phyloP scores from a whole-genome alignment of 2,797 vertebrate species.

The Borostomias antarcticus region DNA sequence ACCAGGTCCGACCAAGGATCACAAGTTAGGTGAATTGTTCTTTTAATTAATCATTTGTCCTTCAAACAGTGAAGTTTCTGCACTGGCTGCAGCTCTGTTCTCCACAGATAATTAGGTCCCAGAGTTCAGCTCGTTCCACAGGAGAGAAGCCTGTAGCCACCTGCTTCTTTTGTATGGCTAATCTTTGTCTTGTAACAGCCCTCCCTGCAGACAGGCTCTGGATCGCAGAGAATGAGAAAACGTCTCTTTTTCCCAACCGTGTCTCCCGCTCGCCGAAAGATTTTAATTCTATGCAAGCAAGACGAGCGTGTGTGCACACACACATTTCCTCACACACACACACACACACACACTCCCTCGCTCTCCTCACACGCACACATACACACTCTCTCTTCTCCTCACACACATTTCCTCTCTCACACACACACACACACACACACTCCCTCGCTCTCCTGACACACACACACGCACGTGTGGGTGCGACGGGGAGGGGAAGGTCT shows the following conservation, averaged over 20 bases:
- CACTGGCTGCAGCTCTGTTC: conserved; percentile 43
- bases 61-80: conserved; percentile 76
- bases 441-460: neutral
- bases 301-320: conserved; percentile 15
- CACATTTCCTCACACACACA: conserved; percentile 2
- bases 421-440: conserved; percentile 8
- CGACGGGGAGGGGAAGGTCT: conserved; percentile 44
- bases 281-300: conserved; percentile 46
- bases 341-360: conserved; percentile 11
- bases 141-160: conserved; percentile 62
- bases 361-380: conserved; percentile 2
- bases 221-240: conserved; percentile 72
- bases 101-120: conserved; percentile 80
- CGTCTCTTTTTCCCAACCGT: conserved; percentile 58
- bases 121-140: conserved; percentile 66
- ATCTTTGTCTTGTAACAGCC: conserved; percentile 78
- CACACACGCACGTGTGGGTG: conserved; percentile 8
- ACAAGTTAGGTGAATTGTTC: conserved; percentile 74
- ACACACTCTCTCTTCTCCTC: too few relatives aligned
- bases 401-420: too few relatives aligned
- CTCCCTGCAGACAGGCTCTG: conserved; percentile 65
- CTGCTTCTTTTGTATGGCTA: conserved; percentile 76
- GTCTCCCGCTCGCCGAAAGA: conserved; percentile 38
- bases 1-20: conserved; percentile 63
- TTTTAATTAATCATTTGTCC: conserved; percentile 82